Evolutionary conservation across 2,113 vertebrate genomes (phyloP), one percentile per base, ranked within the genome.

Genomic region (Cyphomyrus plagiostoma): DNA sequence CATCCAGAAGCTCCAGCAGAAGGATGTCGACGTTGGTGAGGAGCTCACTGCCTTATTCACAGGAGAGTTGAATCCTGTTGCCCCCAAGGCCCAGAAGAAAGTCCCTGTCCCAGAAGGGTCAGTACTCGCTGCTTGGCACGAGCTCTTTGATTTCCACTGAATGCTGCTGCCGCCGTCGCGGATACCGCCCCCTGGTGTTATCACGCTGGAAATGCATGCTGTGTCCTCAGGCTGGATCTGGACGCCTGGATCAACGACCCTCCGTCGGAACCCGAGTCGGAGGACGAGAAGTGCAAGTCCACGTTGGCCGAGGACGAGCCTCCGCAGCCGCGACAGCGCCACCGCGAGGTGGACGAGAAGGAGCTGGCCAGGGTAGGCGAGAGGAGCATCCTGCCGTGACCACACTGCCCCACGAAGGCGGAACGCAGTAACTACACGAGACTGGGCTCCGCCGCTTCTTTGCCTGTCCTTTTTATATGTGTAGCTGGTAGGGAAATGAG

Each of bases 201-300:
- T 10, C 21, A 7, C 35, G 1, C 30, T 58, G 30, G n/a, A 35
- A 88, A 35, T 93, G 13, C 62, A 30, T 91, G 66, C 35, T 92
- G 21, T 13, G n/a, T 23, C 82, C 86, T 8, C 90, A 99, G 98
- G 83, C 95, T 99, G 94, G 98, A 99, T 90, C 94, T 99, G 4
- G 98, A 99, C 9, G 96, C 97, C 86, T 99, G 98, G 98, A 99
- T 99, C 95, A 99, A 99, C 0, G 98, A 99, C 87, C 97, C 98
- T 21, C 98, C 97, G 1, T 98, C 98, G 10, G 98, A 99, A 93
- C 99, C 97, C 0, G 98, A 98, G 92, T 99, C 98, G n/a, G 98
- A 99, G 93, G 98, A 99, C 2, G 98, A 99, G 95, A 97, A 96
- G 88, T 97, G 98, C 88, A 97, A 96, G 95, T 96, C 97, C 17